Evolutionary conservation across 2,888 invertebrate genomes (phyloP).

Genomic region (Phalera bucephala): DNA sequence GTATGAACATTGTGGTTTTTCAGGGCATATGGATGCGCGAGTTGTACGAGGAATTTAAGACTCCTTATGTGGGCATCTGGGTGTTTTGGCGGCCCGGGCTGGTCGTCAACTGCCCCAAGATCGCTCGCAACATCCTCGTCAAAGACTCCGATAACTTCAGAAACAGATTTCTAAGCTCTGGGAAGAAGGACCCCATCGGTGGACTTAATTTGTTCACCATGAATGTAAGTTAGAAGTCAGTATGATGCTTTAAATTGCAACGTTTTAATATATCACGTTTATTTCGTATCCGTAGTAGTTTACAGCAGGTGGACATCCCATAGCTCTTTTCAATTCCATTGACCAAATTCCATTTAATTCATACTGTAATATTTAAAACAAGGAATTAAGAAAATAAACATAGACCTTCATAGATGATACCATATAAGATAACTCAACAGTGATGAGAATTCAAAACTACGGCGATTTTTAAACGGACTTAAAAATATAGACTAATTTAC

Average conservation of each 20-base stretch:
- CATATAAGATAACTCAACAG: too few species aligned
- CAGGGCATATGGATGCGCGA: slow-evolving; percentile 40
- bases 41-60: slow-evolving; percentile 27
- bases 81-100: too few species aligned
- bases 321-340: background rate
- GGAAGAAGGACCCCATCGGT: background rate
- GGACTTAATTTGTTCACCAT: background rate
- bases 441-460: too few species aligned
- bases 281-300: too few species aligned
- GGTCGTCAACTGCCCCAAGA: slow-evolving; percentile 34
- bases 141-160: background rate
- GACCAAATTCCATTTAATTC: background rate
- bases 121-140: background rate
- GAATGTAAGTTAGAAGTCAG: background rate
- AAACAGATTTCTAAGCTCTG: background rate
- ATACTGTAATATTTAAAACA: too few species aligned
- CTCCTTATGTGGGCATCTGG: slow-evolving; percentile 53
- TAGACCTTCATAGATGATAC: too few species aligned
- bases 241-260: background rate
- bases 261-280: background rate
- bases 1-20: too few species aligned
- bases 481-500: too few species aligned
- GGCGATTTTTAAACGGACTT: too few species aligned
- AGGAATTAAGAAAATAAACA: background rate
- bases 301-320: background rate